Base-by-base conservation (phyloP, 2,113 vertebrate species). In the Fregata magnificens region DNA sequence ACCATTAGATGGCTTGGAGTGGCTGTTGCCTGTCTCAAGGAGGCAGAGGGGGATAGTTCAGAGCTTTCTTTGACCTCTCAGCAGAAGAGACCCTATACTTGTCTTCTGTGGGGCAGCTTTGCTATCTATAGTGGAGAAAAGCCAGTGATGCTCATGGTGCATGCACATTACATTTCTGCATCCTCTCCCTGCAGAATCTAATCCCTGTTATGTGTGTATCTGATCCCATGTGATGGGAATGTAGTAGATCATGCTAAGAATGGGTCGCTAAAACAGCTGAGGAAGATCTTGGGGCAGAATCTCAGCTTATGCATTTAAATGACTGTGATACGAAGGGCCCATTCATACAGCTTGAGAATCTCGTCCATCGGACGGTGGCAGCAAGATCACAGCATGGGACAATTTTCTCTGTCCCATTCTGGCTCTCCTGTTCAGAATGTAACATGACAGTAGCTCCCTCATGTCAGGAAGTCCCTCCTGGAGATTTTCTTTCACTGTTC, bases 91-190 rank as follows among this genome's bases (percentile, higher is more conserved):
- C 21, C 16, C 20, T 86, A 3, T 40, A 26, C 13, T 71, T 83
- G 13, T 74, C 55, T 58, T 86, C 38, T 47, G 6, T 71, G 55
- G 20, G 18, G 10, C 22, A 86, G 21, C 22, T 88, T 93, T 94
- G 45, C 25, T 73, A 18, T 55, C 47, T 26, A 13, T 4, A 40
- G 44, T 9, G 36, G 21, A 79, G 34, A 36, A 77, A 86, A 76
- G 56, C 4, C 28, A 49, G 9, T 21, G 49, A 56, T 50, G 31
- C 5, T 66, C 31, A 49, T 34, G 16, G 18, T 81, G 14, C 31
- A 12, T 0, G 0, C 18, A 42, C 17, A 10, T 13, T 34, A 38
- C 1, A 0, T 63, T 62, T 74, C 38, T 74, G 61, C 22, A 25
- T 45, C 17, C 8, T 78, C 22, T 90, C 22, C 29, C 79, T 81